phyloP scores from a whole-genome alignment of 2,797 vertebrate genomes.

The Thripadectes ignobilis region DNA sequence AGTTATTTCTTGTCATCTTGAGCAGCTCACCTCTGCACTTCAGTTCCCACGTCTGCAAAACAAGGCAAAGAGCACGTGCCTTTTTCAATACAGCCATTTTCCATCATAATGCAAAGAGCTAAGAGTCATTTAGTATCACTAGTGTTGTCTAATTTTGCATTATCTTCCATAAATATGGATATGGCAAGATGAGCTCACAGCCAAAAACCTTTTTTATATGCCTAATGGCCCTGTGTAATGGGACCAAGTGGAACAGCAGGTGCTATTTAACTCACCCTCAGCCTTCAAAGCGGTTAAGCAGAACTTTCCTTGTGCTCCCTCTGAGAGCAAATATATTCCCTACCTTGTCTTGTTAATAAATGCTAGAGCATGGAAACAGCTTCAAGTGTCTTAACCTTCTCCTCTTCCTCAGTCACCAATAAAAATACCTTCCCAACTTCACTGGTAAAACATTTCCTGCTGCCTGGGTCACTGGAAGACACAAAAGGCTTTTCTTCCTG shows the following conservation, averaged over 20 bases:
- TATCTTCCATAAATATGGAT: neutral
- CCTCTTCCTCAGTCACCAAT: neutral
- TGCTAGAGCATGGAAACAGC: neutral
- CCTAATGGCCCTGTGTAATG: neutral
- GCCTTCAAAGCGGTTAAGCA: neutral
- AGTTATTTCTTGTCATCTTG: neutral
- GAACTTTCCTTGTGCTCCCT: neutral
- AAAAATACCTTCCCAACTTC: neutral
- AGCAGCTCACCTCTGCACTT: neutral
- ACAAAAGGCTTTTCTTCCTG: neutral
- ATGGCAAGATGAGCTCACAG: neutral
- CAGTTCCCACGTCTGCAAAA: neutral
- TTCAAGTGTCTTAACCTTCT: neutral
- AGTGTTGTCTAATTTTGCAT: neutral
- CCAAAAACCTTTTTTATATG: neutral
- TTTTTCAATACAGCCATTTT: neutral
- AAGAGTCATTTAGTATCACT: neutral
- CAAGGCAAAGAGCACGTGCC: neutral
- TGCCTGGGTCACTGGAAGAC: neutral
- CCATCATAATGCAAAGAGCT: neutral
- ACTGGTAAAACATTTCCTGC: constrained; percentile 33
- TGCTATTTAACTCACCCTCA: neutral
- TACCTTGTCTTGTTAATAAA: neutral
- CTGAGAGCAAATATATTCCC: neutral
- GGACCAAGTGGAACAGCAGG: neutral